A percentile compares a stretch with the other conserved stretches of the same genome.
Evolutionary conservation across 2,113 vertebrate genomes (phyloP).

Genomic region (Oreochromis tanganicae): DNA sequence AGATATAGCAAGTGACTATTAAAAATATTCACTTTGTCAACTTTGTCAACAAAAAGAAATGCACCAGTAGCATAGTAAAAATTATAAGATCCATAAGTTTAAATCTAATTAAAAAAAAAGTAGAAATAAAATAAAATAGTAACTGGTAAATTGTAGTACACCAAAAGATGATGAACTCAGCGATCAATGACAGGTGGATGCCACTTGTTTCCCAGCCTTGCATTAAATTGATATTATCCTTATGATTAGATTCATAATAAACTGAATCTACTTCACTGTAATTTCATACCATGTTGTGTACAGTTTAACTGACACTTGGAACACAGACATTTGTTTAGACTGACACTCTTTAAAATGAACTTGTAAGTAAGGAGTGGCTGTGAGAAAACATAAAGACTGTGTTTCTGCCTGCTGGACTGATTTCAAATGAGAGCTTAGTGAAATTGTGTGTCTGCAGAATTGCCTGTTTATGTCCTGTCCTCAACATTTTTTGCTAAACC

Average conservation of each 20-base stretch:
- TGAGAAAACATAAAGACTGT: not conserved
- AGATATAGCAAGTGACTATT: not conserved
- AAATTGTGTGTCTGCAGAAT: not conserved
- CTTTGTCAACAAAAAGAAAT: not conserved
- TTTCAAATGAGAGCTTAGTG: not conserved
- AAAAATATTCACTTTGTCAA: not conserved
- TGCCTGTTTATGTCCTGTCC: not conserved
- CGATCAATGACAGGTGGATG: not conserved
- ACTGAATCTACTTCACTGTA: not conserved
- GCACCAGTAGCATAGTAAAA: not conserved
- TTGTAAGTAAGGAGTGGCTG: not conserved
- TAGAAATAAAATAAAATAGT: not conserved
- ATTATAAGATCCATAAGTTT: fast-evolving
- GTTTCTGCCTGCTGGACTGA: not conserved
- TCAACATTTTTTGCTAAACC: not conserved
- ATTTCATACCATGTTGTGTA: not conserved
- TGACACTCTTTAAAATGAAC: not conserved
- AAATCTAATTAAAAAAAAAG: not conserved
- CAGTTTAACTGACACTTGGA: not conserved
- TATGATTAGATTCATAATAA: not conserved
- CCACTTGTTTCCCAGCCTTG: not conserved
- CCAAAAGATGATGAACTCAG: not conserved
- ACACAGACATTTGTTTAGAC: not conserved
- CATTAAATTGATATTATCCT: not conserved
- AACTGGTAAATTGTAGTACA: not conserved